Conservation (phyloP, 2,888 invertebrate species). For the Tuberolachnus salignus region DNA sequence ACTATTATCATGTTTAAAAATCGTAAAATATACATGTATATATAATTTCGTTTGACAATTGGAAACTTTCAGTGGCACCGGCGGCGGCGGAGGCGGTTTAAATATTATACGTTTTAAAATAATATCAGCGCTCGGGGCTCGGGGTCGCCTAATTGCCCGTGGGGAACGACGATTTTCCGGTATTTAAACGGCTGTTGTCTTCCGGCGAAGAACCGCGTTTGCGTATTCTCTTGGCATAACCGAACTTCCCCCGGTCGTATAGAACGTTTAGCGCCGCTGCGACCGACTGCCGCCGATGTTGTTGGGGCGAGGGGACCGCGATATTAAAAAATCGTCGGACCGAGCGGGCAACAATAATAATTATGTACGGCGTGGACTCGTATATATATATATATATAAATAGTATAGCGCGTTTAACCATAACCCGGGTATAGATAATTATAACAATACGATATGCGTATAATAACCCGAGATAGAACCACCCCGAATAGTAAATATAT, state of each 20-base stretch:
- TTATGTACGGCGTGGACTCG: no score
- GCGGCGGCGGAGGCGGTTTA: neutral
- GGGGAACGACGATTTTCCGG: conserved; percentile 52
- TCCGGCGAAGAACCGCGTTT: conserved; percentile 10
- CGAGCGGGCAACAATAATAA: neutral
- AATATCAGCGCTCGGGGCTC: neutral
- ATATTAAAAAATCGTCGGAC: conserved; percentile 11
- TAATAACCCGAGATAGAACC: no score
- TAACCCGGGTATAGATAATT: no score
- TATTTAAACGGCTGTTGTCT: conserved; percentile 47
- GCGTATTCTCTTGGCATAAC: neutral
- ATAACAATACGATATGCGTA: no score
- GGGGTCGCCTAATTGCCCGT: conserved; percentile 37
- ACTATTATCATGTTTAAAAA: no score
- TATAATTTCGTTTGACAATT: neutral
- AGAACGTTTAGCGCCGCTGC: neutral
- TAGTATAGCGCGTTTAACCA: neutral
- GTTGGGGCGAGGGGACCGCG: neutral
- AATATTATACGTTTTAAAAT: conserved; percentile 38
- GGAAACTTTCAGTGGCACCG: conserved; percentile 25
- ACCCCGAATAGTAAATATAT: no score
- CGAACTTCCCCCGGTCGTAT: conserved; percentile 3
- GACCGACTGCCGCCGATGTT: neutral
- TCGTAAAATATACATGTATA: neutral
- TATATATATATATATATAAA: neutral